A percentile compares a stretch with the other conserved stretches of the same genome.
phyloP scores from a whole-genome alignment of 2,888 invertebrate species.

The Mythimna impura region DNA sequence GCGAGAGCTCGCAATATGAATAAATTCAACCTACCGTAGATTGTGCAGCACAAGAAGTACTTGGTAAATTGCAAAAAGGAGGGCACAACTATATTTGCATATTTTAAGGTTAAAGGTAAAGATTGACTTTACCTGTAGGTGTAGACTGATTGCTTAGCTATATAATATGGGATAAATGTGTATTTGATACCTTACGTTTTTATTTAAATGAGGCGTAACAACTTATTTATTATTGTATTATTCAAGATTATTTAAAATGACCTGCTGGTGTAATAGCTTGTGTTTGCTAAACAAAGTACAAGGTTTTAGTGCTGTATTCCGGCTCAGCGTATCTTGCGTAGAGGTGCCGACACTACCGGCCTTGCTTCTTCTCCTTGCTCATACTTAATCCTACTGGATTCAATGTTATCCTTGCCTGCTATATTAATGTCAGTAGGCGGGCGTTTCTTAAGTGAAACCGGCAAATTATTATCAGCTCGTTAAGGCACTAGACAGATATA shows the following conservation, averaged over 20 bases:
- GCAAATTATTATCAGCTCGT: conserved; percentile 3
- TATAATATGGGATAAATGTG: conserved; percentile 33
- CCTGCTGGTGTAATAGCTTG: conserved; percentile 61
- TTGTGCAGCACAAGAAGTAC: conserved; percentile 54
- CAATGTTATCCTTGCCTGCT: conserved; percentile 29
- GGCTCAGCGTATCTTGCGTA: conserved; percentile 58
- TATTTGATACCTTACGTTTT: conserved; percentile 10
- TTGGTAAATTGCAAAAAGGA: conserved; percentile 61
- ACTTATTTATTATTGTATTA: conserved; percentile 46
- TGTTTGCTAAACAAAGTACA: conserved; percentile 67
- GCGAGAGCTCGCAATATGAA: conserved; percentile 57
- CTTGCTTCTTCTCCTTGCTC: conserved; percentile 54
- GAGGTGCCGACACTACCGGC: conserved; percentile 48
- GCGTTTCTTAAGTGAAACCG: conserved; percentile 5
- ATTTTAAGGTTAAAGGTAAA: conserved; percentile 67
- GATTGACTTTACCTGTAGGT: conserved; percentile 58
- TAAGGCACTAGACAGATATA: not conserved
- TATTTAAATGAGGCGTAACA: conserved; percentile 44
- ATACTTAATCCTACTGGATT: conserved; percentile 58
- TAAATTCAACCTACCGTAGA: conserved; percentile 53
- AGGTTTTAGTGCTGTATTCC: conserved; percentile 65
- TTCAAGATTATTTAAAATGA: conserved; percentile 58
- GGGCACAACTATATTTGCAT: conserved; percentile 62
- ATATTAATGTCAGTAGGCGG: conserved; percentile 10
- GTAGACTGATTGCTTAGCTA: conserved; percentile 29